Percentiles rank a stretch among this genome's conserved stretches.
phyloP scores from a whole-genome alignment of 2,888 invertebrate species.

The Eupsilia transversa region DNA sequence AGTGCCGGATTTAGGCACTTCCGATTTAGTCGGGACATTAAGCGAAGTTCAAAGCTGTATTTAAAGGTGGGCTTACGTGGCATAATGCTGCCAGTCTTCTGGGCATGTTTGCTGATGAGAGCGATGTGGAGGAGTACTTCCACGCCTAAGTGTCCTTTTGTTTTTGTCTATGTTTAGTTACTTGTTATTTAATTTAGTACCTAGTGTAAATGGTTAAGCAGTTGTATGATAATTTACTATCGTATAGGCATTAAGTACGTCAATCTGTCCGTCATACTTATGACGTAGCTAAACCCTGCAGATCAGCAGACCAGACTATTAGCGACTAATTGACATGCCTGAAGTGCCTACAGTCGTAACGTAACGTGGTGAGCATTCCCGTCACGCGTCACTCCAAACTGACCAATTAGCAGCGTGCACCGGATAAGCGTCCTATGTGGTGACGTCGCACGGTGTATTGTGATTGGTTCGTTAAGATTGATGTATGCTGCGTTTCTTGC shows the following conservation, averaged over 20 bases:
- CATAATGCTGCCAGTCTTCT: neutral
- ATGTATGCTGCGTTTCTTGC: slow-evolving; percentile 8
- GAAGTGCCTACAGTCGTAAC: slow-evolving; percentile 25
- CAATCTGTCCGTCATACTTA: neutral
- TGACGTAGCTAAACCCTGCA: neutral
- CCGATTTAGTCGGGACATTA: neutral
- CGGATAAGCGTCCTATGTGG: slow-evolving; percentile 23
- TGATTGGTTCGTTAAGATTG: slow-evolving; percentile 40
- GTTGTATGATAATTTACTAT: neutral
- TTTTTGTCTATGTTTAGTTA: neutral
- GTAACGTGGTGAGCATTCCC: slow-evolving; percentile 28
- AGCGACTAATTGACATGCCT: slow-evolving; percentile 44
- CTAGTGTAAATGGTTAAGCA: neutral
- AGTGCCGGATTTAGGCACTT: slow-evolving; percentile 4
- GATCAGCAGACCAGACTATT: slow-evolving; percentile 22
- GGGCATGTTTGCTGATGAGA: neutral
- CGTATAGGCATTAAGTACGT: neutral
- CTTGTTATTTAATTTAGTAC: neutral
- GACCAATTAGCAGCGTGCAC: slow-evolving; percentile 50
- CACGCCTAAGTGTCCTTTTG: neutral
- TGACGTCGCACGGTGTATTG: slow-evolving; percentile 6
- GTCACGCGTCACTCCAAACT: slow-evolving; percentile 40
- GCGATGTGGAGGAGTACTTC: neutral
- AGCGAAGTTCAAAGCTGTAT: neutral
- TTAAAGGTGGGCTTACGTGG: neutral